These are phyloP conservation scores for Drosophila subquinaria DNA, from an alignment of 2,888 invertebrate genomes.

Conservation along the genomic window DNA sequence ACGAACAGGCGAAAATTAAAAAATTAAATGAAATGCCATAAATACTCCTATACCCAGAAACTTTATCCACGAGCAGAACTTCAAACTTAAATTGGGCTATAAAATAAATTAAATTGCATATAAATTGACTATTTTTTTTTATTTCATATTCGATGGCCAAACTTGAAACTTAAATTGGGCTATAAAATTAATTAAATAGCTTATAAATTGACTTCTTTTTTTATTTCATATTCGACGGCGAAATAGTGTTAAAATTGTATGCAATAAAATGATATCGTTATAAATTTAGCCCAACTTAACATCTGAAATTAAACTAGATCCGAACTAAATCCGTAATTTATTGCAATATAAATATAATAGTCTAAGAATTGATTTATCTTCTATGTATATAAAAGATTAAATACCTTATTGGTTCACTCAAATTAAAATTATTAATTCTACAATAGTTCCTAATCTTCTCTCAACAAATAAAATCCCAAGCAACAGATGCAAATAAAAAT, in stretches of 20 bases:
- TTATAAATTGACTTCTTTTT: neutral
- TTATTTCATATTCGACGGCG: neutral
- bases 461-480: neutral
- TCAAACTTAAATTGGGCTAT: neutral
- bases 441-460: neutral
- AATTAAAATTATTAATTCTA: neutral
- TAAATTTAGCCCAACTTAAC: no score
- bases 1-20: slow-evolving; percentile 23
- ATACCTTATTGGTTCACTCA: neutral
- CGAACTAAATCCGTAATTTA: no score
- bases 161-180: neutral
- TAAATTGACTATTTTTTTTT: neutral
- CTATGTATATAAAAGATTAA: neutral
- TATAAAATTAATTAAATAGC: neutral
- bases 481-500: neutral
- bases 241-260: no score
- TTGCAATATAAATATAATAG: no score
- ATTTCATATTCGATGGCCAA: neutral
- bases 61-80: neutral
- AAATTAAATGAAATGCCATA: slow-evolving; percentile 31
- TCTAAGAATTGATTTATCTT: no score
- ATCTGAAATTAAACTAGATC: no score
- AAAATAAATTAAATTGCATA: neutral
- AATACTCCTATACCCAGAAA: neutral
- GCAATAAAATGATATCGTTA: no score